A percentile compares a stretch with the other conserved stretches of the same genome.
Evolutionary conservation across 2,888 invertebrate genomes (phyloP).

Genomic region (Spilarctia lutea): DNA sequence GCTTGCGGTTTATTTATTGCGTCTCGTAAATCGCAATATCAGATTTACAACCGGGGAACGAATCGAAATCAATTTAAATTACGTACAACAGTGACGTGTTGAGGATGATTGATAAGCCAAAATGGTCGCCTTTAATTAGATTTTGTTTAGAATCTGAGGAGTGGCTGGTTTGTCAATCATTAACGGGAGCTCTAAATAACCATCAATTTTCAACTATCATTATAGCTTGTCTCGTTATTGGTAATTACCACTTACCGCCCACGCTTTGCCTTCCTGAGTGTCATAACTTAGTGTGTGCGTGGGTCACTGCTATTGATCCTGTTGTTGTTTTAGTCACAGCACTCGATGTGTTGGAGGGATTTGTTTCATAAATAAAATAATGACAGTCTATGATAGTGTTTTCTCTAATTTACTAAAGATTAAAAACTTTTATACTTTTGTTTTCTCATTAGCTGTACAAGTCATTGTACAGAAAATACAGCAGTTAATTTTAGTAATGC

Average conservation of each 20-base stretch:
- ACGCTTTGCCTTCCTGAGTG: background rate
- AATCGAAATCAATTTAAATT: constrained; percentile 40
- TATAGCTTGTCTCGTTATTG: background rate
- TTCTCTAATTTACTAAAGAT: no score
- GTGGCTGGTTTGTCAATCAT: constrained; percentile 28
- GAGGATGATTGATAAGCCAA: constrained; percentile 34
- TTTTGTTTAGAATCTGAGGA: constrained; percentile 30
- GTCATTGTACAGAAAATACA: background rate
- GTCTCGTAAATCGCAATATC: constrained; percentile 31
- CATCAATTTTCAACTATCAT: background rate
- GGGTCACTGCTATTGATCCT: background rate
- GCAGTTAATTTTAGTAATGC: background rate
- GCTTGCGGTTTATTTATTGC: constrained; percentile 29
- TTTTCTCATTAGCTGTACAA: background rate
- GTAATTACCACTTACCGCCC: background rate
- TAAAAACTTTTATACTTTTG: no score
- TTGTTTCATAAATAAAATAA: background rate
- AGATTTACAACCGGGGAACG: constrained; percentile 44
- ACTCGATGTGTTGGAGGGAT: background rate
- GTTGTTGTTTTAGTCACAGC: background rate
- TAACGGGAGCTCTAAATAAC: background rate
- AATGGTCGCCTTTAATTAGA: constrained; percentile 36
- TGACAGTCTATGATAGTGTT: background rate
- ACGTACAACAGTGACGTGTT: constrained; percentile 27
- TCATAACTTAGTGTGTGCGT: background rate